Evolutionary conservation across 1,140 invertebrate genomes (phyloP), one percentile per base, ranked within the genome.

Genomic region (Drosophila sp.): DNA sequence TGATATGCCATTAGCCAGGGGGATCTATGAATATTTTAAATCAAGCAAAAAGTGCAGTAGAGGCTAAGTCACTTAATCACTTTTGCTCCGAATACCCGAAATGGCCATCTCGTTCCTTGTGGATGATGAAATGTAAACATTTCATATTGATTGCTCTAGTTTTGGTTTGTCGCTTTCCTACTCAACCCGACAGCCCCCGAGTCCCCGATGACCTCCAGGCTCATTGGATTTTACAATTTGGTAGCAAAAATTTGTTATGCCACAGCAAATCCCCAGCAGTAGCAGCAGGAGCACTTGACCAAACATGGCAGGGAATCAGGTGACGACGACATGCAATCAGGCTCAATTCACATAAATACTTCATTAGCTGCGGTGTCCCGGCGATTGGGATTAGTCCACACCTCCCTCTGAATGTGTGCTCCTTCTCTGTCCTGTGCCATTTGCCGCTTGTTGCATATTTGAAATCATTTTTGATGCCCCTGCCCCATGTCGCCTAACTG

Each of bases 221-320:
- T 63, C 57, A 56, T 33, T 74, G 67, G 71, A 70, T 76, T 82
- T 81, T 55, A 67, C 69, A 76, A 83, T 86, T 86, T 86, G 83
- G 66, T 63, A 68, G 67, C 70, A 57, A 87, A 66, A 87, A 86
- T 87, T 89, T 83, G 79, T 83, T 83, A 83, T 87, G 84, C 83
- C 84, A 80, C 27, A 30, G 54, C 84, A 89, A 87, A 87, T 89
- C 84, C 79, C 83, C 76, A 79, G 76, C 60, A 50, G 23, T 8
- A 47, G 44, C 44, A 50, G 44, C 44, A 27, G 25, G 7, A 89
- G 83, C 83, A 72, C 56, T 68, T 85, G 80, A 85, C 80, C 80
- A 80, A 84, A 68, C 72, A 66, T 61, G 62, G 23, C 44, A 27
- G 47, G 41, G 27, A 41, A 66, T 23, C 56, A 76, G 67, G 73